Conservation (phyloP, 2,888 invertebrate species). For the Mystacides longicornis region DNA sequence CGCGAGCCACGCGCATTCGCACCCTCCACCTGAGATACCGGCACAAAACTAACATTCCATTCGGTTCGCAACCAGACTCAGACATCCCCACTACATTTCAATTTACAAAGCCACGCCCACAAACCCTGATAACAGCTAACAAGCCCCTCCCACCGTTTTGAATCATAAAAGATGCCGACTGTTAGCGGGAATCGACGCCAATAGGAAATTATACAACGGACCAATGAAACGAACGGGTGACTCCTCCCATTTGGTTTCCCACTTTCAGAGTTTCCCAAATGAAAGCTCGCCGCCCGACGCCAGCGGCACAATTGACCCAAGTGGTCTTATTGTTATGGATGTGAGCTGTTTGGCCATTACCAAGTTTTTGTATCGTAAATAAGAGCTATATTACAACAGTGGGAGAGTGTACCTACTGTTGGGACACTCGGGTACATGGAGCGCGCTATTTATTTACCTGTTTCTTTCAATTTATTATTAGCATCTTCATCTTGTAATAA, state of each 20-base stretch:
- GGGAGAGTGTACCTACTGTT: conserved; percentile 18
- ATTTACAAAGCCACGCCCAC: conserved; percentile 28
- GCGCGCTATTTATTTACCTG: conserved; percentile 22
- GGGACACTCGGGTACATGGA: too few species aligned
- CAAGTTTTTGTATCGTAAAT: too few species aligned
- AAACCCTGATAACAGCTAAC: conserved; percentile 1
- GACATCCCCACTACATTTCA: conserved; percentile 29
- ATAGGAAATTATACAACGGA: neutral
- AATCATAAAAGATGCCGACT: conserved; percentile 8
- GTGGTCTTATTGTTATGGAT: too few species aligned
- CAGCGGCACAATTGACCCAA: too few species aligned
- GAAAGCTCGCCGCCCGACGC: neutral
- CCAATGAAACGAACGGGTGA: conserved; percentile 3
- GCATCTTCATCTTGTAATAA: conserved; percentile 25
- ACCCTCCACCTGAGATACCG: conserved; percentile 17
- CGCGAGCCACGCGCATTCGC: conserved; percentile 20
- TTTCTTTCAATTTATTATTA: conserved; percentile 23
- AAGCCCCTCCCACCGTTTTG: conserved; percentile 12
- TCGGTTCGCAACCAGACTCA: conserved; percentile 25
- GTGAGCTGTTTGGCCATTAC: too few species aligned
- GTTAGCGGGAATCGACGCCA: conserved; percentile 6
- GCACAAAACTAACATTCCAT: conserved; percentile 20
- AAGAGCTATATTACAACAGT: conserved; percentile 17
- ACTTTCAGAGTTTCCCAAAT: conserved; percentile 11
- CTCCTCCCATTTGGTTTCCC: conserved; percentile 8